phyloP scores from a whole-genome alignment of 2,113 vertebrate species.

The Hystrix brachyura region DNA sequence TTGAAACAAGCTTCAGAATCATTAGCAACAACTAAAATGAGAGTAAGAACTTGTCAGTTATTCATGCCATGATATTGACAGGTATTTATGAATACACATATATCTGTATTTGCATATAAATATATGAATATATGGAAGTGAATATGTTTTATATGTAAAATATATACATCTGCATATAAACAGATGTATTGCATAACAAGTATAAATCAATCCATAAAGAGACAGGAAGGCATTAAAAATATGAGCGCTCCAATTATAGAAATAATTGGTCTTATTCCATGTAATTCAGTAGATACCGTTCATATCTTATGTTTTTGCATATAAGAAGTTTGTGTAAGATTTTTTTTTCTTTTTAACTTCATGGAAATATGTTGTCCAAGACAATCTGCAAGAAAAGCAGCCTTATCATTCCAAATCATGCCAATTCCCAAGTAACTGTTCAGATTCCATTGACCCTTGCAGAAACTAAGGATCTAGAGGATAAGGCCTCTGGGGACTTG shows the following conservation, averaged over 20 bases:
- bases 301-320: not conserved
- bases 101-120: not conserved
- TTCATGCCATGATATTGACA: not conserved
- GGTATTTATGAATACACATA: not conserved
- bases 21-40: not conserved
- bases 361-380: not conserved
- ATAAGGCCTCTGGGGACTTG: not conserved
- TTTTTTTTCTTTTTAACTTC: not conserved
- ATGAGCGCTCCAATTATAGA: not conserved
- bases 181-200: not conserved
- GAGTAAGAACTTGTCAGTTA: not conserved
- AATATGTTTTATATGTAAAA: not conserved
- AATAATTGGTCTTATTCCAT: not conserved
- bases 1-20: not conserved
- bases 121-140: not conserved
- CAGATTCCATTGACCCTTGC: not conserved
- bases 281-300: not conserved
- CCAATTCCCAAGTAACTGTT: not conserved
- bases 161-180: not conserved
- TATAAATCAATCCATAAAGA: not conserved
- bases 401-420: not conserved
- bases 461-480: not conserved
- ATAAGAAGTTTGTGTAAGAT: not conserved
- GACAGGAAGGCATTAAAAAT: not conserved
- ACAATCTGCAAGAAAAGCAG: not conserved